Evolutionary conservation across 2,113 vertebrate genomes (phyloP).

Genomic region (Neodon shergylaensis): DNA sequence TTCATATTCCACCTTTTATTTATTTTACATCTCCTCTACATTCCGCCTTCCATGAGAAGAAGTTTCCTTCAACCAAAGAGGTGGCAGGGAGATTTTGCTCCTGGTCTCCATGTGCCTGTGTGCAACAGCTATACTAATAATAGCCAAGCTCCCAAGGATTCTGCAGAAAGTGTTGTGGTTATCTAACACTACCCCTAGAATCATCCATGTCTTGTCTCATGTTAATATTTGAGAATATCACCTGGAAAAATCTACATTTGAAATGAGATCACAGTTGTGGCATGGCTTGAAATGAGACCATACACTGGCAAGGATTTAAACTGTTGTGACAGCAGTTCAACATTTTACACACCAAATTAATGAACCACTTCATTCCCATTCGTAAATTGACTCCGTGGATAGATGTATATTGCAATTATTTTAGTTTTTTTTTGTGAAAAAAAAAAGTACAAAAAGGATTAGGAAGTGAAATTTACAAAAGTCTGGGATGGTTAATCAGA

Average conservation of each 20-base stretch:
- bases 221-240: background rate
- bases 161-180: background rate
- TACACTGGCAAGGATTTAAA: background rate
- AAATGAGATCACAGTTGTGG: background rate
- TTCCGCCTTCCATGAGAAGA: background rate
- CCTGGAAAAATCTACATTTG: background rate
- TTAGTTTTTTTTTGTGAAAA: fast-evolving
- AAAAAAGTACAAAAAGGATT: background rate
- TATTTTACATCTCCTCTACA: background rate
- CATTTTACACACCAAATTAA: background rate
- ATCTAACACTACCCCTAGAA: background rate
- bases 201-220: background rate
- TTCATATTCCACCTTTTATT: background rate
- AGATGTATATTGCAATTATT: background rate
- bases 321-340: background rate
- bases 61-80: background rate
- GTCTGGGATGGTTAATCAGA: background rate
- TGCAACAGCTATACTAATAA: background rate
- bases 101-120: no score
- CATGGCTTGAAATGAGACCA: background rate
- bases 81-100: background rate
- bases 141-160: background rate
- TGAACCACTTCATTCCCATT: background rate
- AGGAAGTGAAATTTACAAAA: background rate
- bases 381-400: background rate